A percentile compares a stretch with the other conserved stretches of the same genome.
These are phyloP conservation scores for Peromyscus aztecus DNA, from an alignment of 2,797 vertebrate genomes.

Conservation along the genomic window DNA sequence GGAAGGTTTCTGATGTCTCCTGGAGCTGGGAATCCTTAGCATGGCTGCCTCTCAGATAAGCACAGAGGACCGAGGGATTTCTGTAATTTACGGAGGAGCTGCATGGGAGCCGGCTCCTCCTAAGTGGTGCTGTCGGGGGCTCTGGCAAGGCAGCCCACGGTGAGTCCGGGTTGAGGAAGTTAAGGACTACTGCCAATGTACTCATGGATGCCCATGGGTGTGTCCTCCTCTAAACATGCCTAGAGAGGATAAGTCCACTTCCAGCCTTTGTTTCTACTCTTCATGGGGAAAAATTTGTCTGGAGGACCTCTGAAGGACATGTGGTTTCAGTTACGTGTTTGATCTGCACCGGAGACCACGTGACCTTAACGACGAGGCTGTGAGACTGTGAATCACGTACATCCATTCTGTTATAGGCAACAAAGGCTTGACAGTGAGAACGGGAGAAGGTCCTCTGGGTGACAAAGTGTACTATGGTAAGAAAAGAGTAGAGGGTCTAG, in stretches of 20 bases:
- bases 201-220: background rate
- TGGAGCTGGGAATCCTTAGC: background rate
- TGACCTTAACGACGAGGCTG: background rate
- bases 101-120: background rate
- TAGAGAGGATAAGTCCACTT: background rate
- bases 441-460: no score
- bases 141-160: rapidly evolving
- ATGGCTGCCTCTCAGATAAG: background rate
- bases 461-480: background rate
- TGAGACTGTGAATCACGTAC: no score
- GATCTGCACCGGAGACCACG: rapidly evolving
- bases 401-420: background rate
- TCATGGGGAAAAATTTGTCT: background rate
- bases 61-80: background rate
- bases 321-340: background rate
- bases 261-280: background rate
- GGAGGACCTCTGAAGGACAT: background rate
- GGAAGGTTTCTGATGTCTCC: background rate
- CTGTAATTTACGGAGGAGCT: background rate
- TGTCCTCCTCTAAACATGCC: background rate
- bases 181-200: background rate
- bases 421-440: background rate
- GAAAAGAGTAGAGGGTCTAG: no score
- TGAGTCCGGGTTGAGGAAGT: background rate
- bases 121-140: background rate